Conservation (phyloP, 2,888 invertebrate genomes). For the Apodemia duryi region DNA sequence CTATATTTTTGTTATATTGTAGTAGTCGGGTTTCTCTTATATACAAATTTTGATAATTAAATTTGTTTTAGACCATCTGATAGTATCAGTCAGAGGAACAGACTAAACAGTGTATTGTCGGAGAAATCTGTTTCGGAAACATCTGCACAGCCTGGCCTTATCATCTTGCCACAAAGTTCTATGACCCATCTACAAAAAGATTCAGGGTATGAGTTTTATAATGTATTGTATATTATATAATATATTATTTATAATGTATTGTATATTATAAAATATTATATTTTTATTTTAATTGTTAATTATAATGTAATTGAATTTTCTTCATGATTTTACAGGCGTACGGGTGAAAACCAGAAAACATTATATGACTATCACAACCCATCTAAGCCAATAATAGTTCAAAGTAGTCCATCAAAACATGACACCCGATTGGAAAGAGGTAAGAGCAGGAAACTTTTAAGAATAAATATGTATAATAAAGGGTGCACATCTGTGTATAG, state of each 20-base stretch:
- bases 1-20: no score
- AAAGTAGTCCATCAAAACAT: conserved; percentile 62
- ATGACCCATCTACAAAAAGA: conserved; percentile 60
- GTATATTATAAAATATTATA: no score
- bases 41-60: background rate
- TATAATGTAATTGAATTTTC: background rate
- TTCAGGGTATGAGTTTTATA: conserved; percentile 45
- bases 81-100: conserved; percentile 49
- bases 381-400: conserved; percentile 85
- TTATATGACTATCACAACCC: conserved; percentile 71
- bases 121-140: conserved; percentile 59
- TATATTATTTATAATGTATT: background rate
- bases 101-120: conserved; percentile 53
- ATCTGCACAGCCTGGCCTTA: conserved; percentile 57
- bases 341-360: conserved; percentile 57
- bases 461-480: no score
- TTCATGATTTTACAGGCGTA: conserved; percentile 45
- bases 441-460: conserved; percentile 34
- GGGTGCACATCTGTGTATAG: no score
- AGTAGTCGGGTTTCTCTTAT: background rate
- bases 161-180: conserved; percentile 63
- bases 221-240: background rate
- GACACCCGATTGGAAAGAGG: conserved; percentile 67
- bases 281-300: no score
- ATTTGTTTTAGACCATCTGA: conserved; percentile 40